Evolutionary conservation across 2,888 invertebrate species (phyloP).

Genomic region (Polydrusus cervinus): DNA sequence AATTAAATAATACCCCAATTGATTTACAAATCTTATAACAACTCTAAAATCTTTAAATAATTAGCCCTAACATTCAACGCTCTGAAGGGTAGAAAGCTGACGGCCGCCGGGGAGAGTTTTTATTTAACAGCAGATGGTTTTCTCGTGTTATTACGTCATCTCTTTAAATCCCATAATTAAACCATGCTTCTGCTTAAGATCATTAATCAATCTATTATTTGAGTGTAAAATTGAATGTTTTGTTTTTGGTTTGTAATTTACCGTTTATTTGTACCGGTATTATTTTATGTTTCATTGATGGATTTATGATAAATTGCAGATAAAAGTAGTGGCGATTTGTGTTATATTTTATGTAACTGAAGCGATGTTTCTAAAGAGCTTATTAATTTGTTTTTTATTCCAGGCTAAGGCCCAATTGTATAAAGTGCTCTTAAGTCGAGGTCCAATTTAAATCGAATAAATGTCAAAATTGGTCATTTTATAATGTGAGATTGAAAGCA

Average conservation of each 20-base stretch:
- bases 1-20: conserved; percentile 35
- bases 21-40: conserved; percentile 55
- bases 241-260: neutral
- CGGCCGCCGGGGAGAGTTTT: conserved; percentile 44
- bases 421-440: too few species aligned
- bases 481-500: too few species aligned
- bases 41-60: conserved; percentile 58
- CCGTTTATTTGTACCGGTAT: neutral
- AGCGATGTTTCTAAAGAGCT: too few species aligned
- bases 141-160: conserved; percentile 45
- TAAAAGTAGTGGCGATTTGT: too few species aligned
- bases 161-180: conserved; percentile 45
- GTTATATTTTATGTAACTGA: too few species aligned
- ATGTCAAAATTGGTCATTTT: too few species aligned
- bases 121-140: conserved; percentile 56
- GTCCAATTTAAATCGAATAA: too few species aligned
- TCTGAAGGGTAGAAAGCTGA: conserved; percentile 50
- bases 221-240: neutral
- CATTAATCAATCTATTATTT: conserved; percentile 37
- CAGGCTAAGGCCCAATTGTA: too few species aligned
- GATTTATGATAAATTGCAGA: neutral
- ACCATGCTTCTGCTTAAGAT: conserved; percentile 29
- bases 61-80: conserved; percentile 55
- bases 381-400: too few species aligned
- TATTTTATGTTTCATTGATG: neutral